phyloP scores from a whole-genome alignment of 2,113 vertebrate genomes.

The Lota lota region DNA sequence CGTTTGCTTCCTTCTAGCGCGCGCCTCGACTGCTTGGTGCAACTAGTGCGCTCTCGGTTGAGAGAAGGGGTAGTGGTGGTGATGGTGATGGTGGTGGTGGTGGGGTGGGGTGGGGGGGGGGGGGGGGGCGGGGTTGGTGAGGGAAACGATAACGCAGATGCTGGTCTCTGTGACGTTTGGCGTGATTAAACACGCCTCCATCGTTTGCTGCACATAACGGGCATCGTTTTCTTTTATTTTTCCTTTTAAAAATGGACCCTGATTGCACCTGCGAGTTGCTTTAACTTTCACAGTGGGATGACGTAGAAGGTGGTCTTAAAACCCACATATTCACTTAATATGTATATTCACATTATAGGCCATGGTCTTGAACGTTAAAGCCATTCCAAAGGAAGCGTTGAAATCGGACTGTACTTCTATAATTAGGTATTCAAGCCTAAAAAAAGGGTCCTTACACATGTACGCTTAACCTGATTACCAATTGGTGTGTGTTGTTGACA shows the following conservation, averaged over 20 bases:
- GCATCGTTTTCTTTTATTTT: neutral
- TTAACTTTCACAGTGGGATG: no score
- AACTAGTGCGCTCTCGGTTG: neutral
- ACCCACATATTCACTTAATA: no score
- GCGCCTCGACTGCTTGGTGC: neutral
- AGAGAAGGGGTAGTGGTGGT: neutral
- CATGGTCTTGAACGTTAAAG: no score
- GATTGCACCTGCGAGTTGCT: neutral
- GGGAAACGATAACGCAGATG: neutral
- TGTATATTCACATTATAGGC: no score
- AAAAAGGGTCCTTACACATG: no score
- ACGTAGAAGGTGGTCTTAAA: no score
- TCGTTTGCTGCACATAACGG: neutral
- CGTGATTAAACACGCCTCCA: neutral
- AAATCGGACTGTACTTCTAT: no score
- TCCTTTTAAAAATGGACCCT: constrained; percentile 6
- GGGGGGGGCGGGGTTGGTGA: constrained; percentile 1
- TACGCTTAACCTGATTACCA: no score
- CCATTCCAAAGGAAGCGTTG: no score
- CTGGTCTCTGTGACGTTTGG: neutral
- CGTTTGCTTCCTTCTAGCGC: neutral
- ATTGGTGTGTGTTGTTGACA: no score
- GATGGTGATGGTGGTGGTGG: no score
- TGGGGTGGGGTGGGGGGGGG: neutral
- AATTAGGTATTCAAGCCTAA: no score